Percentiles rank a stretch among this genome's conserved stretches.
These are phyloP conservation scores for Abscondita cerata DNA, from an alignment of 2,888 invertebrate species.

Conservation along the genomic window DNA sequence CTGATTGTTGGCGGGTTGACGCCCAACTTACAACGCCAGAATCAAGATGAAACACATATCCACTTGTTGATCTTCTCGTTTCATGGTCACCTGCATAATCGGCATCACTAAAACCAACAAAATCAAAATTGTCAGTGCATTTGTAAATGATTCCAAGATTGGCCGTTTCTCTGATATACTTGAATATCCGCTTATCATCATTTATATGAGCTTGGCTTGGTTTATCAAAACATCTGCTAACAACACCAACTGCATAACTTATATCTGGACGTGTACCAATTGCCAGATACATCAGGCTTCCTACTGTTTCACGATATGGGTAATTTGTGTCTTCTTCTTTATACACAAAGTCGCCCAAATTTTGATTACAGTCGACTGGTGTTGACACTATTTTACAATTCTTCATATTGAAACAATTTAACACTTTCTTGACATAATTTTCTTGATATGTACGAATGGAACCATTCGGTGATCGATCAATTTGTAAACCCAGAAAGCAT, in stretches of 20 bases:
- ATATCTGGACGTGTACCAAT: not conserved
- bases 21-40: not conserved
- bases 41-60: not conserved
- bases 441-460: not conserved
- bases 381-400: too few species aligned
- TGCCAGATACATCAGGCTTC: slow-evolving; percentile 1
- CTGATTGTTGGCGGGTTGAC: not conserved
- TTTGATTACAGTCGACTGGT: too few species aligned
- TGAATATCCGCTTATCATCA: not conserved
- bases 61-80: slow-evolving; percentile 4
- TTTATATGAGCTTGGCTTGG: too few species aligned
- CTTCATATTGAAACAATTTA: too few species aligned
- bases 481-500: not conserved
- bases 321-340: too few species aligned
- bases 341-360: too few species aligned
- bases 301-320: too few species aligned
- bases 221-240: too few species aligned
- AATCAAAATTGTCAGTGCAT: not conserved
- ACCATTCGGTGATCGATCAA: too few species aligned
- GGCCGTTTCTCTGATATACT: not conserved
- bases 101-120: slow-evolving; percentile 1
- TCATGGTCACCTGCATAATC: not conserved
- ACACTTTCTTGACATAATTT: too few species aligned
- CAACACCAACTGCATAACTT: slow-evolving; percentile 3
- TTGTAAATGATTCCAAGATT: not conserved